A percentile compares a stretch with the other conserved stretches of the same genome.
Conservation (phyloP, 2,113 vertebrate genomes). For the Plecotus auritus region DNA sequence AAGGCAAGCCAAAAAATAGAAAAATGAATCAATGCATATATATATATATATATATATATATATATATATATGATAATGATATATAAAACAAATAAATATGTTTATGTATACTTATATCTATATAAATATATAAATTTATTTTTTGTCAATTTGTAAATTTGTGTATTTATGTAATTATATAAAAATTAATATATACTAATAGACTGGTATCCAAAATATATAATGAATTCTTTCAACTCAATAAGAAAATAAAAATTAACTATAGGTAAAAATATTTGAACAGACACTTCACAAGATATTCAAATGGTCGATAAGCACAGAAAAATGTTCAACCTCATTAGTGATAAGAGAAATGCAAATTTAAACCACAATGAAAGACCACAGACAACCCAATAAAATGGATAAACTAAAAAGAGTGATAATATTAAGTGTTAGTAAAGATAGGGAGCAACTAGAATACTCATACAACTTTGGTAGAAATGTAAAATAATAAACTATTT, state of each 20-base stretch:
- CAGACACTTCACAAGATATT: neutral
- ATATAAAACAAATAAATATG: neutral
- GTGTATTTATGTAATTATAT: neutral
- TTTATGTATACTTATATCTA: neutral
- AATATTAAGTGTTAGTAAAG: neutral
- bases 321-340: neutral
- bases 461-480: neutral
- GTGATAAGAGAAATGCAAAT: neutral
- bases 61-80: neutral
- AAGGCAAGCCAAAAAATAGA: neutral
- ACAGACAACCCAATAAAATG: neutral
- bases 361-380: neutral
- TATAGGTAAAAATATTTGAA: neutral
- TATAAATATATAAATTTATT: neutral
- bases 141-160: neutral
- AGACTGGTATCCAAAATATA: neutral
- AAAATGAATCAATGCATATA: neutral
- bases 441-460: neutral
- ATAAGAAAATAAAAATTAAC: neutral
- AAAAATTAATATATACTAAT: neutral
- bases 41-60: too few species aligned
- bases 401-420: neutral
- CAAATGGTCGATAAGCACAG: neutral
- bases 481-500: neutral
- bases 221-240: neutral